A percentile compares a stretch with the other conserved stretches of the same genome.
Conservation (phyloP, 2,888 invertebrate genomes). For the Thumatha senex region DNA sequence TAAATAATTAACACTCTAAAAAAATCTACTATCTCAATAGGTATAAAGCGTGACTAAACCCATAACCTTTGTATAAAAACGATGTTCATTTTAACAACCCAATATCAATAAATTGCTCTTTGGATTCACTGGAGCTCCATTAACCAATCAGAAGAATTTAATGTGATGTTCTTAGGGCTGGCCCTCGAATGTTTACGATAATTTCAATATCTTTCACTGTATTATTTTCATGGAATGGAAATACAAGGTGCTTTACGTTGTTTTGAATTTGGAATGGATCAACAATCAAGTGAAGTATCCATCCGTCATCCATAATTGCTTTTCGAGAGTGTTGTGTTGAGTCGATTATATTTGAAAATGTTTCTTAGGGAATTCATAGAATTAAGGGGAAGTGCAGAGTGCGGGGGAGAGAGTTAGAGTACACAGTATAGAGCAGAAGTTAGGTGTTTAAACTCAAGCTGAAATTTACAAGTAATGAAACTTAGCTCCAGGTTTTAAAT, state of each 20-base stretch:
- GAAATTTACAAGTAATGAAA: too few relatives aligned
- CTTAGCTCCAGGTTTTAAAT: too few relatives aligned
- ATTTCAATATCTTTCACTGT: conserved; percentile 18
- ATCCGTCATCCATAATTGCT: too few relatives aligned
- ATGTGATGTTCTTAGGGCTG: conserved; percentile 28
- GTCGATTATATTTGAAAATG: too few relatives aligned
- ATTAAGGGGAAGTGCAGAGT: too few relatives aligned
- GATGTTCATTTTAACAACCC: conserved; percentile 17
- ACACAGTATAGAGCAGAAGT: too few relatives aligned
- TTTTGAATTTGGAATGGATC: not conserved
- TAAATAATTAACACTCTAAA: conserved; percentile 23
- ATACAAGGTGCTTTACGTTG: conserved; percentile 10
- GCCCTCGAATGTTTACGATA: conserved; percentile 21
- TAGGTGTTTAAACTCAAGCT: too few relatives aligned
- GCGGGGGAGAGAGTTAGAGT: too few relatives aligned
- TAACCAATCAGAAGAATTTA: conserved; percentile 45
- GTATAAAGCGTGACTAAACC: conserved; percentile 31
- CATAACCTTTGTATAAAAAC: conserved; percentile 35
- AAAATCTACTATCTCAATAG: conserved; percentile 14
- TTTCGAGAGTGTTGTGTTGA: too few relatives aligned
- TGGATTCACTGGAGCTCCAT: conserved; percentile 36
- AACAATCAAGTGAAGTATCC: not conserved
- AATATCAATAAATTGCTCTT: conserved; percentile 40
- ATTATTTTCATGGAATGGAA: conserved; percentile 4
- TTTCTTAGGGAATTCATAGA: too few relatives aligned